Evolutionary conservation across 2,888 invertebrate genomes (phyloP), one percentile per base, ranked within the genome.

Genomic region (Lasioglossum leucozonium): DNA sequence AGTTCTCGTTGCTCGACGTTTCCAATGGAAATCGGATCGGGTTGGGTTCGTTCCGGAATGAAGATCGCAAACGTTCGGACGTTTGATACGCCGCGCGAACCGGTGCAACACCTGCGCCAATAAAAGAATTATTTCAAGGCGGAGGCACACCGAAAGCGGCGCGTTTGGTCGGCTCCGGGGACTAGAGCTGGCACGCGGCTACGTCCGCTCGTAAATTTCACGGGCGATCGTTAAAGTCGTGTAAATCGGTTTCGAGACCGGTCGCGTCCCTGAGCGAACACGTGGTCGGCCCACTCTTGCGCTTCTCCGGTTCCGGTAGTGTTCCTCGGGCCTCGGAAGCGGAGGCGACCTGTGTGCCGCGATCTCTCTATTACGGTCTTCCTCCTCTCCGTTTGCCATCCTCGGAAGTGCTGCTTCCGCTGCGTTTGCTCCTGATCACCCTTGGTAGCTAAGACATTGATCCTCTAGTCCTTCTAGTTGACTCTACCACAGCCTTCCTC

Each of bases 211-310:
- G 87, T 93, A 93, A 93, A 93, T 93, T 92, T 92, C 82, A 88
- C 78, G 88, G 67, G 74, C 73, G 91, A 90, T 90, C 91, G 91
- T 93, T 93, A 93, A 93, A 91, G 93, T 93, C 93, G 88, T 91
- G 92, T 91, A 91, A 93, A 93, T 93, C 92, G 93, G 88, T 90
- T 92, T 92, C 86, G 82, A 90, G 91, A 89, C 88, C 89, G 89
- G 84, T 79, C 85, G 79, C 82, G 82, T 86, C 82, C 75, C 77
- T 82, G 75, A 69, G 74, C 40, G 76, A 81, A 80, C 81, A 72
- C 80, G 83, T 58, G 79, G 84, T 77, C 34, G 44, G 47, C 71
- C 65, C 47, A n/a, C 71, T 26, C 55, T 42, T 58, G 34, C 55
- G 30, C 62, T 13, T 10, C 67, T 65, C 44, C 30, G 18, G 58